These are phyloP conservation scores for Taenioides sp. DNA, from an alignment of 2,797 vertebrate species.

Conservation along the genomic window DNA sequence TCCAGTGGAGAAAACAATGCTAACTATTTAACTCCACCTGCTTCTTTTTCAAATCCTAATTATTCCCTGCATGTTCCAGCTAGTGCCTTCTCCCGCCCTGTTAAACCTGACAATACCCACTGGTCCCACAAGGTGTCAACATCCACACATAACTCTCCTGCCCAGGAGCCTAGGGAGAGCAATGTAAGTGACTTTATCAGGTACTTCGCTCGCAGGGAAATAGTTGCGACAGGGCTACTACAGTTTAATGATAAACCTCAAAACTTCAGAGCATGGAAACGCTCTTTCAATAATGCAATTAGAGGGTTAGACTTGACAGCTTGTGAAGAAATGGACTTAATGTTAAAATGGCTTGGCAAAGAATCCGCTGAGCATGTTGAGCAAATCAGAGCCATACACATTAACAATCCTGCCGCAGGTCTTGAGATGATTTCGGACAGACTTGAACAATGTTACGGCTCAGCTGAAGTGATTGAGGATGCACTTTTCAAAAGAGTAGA, in stretches of 20 bases:
- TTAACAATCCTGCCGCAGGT: not conserved
- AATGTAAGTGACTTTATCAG: conserved; percentile 4
- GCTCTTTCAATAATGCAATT: no score
- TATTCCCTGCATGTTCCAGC: not conserved
- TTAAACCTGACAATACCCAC: not conserved
- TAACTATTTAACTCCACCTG: not conserved
- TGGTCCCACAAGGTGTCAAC: no score
- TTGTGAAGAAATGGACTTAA: not conserved
- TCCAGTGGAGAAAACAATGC: not conserved
- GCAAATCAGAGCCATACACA: no score
- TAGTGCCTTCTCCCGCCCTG: no score
- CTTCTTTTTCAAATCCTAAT: not conserved
- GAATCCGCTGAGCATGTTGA: no score
- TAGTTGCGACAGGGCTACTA: not conserved
- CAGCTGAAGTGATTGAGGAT: not conserved
- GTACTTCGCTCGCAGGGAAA: no score
- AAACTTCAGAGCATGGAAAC: no score
- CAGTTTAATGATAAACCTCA: no score
- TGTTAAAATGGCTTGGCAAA: not conserved
- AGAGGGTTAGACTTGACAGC: not conserved
- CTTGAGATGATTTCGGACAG: not conserved
- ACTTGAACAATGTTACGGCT: conserved; percentile 1
- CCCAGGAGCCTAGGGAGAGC: no score
- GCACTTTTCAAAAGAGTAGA: not conserved
- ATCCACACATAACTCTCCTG: no score